Conservation (phyloP, 2,888 invertebrate genomes). For the Cerastis rubricosa region DNA sequence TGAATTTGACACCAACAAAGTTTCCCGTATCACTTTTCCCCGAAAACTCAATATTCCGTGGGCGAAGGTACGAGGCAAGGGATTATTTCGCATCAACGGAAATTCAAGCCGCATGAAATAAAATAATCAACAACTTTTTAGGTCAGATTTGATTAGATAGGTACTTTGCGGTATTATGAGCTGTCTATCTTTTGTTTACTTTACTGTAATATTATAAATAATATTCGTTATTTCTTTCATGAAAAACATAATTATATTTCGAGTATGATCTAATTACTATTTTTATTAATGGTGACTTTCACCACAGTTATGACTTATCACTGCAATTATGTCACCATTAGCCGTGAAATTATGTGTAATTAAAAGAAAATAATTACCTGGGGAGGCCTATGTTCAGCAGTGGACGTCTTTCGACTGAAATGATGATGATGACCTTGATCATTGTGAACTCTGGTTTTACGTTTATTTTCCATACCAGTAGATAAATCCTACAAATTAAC, state of each 20-base stretch:
- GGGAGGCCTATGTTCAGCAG: no score
- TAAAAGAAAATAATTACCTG: no score
- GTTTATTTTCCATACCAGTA: no score
- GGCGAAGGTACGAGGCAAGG: slow-evolving; percentile 4
- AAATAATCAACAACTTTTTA: slow-evolving; percentile 34
- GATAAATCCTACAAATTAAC: no score
- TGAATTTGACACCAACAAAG: neutral
- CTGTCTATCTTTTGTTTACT: neutral
- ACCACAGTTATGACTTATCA: neutral
- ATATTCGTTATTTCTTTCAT: neutral
- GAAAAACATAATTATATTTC: slow-evolving; percentile 1
- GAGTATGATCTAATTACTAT: neutral
- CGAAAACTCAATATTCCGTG: slow-evolving; percentile 35
- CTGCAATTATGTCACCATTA: no score
- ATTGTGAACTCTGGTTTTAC: no score
- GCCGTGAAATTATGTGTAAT: no score
- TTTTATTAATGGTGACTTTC: neutral
- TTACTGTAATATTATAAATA: neutral
- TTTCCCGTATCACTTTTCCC: slow-evolving; percentile 26
- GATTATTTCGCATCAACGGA: slow-evolving; percentile 46
- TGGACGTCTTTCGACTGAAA: no score
- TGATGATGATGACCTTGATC: no score
- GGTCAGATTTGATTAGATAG: slow-evolving; percentile 53
- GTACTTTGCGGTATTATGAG: neutral
- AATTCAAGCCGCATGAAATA: slow-evolving; percentile 45